These are phyloP conservation scores for Rhinella marina DNA, from an alignment of 2,797 vertebrate genomes.

Conservation along the genomic window DNA sequence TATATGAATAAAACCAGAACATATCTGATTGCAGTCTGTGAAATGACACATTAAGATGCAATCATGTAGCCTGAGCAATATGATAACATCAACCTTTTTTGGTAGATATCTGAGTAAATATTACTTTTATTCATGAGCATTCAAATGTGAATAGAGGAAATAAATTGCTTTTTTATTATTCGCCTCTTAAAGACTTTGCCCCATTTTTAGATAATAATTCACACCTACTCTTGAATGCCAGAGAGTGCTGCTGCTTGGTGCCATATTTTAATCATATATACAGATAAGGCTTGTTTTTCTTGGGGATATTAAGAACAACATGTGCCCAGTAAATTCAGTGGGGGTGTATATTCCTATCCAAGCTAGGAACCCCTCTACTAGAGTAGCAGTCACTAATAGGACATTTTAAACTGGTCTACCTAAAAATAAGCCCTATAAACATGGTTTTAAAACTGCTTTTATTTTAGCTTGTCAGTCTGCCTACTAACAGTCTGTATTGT, in stretches of 20 bases:
- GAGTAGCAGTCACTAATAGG: neutral
- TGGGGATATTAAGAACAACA: neutral
- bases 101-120: neutral
- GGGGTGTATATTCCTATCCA: neutral
- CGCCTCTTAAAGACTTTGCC: too few relatives aligned
- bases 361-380: too few relatives aligned
- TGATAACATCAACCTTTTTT: neutral
- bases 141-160: neutral
- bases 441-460: too few relatives aligned
- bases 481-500: too few relatives aligned
- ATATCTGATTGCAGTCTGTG: slow-evolving; percentile 9
- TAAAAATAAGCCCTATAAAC: too few relatives aligned
- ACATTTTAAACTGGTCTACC: too few relatives aligned
- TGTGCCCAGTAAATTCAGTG: neutral
- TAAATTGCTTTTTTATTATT: neutral
- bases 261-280: neutral
- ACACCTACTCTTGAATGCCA: neutral
- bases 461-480: too few relatives aligned
- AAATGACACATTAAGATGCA: slow-evolving; percentile 20
- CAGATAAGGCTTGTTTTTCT: neutral
- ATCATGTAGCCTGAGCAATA: neutral
- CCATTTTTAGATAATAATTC: neutral
- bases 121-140: neutral
- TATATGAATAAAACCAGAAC: neutral
- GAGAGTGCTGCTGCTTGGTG: neutral